Conservation (phyloP, 2,113 vertebrate genomes). For the Uropsilus gracilis region DNA sequence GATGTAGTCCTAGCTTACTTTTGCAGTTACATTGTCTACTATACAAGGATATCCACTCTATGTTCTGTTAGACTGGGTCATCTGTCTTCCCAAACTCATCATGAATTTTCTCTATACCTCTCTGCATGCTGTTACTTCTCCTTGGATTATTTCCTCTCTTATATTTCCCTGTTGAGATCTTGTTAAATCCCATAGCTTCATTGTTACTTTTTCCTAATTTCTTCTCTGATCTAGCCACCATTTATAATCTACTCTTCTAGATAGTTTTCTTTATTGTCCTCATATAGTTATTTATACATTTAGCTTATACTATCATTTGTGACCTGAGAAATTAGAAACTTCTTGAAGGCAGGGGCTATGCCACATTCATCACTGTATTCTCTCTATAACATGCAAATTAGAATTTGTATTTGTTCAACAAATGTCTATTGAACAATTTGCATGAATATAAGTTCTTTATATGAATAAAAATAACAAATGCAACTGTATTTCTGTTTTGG, state of each 20-base stretch:
- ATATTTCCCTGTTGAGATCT: background rate
- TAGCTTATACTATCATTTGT: background rate
- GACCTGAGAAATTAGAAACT: background rate
- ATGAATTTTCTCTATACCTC: background rate
- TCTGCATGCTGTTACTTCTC: background rate
- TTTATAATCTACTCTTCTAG: background rate
- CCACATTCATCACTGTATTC: background rate
- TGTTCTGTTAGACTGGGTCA: background rate
- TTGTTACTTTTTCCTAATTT: background rate
- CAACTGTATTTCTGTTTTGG: background rate
- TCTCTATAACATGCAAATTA: background rate
- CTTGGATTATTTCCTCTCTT: background rate
- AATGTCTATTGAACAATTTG: background rate
- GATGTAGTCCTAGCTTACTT: background rate
- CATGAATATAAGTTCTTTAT: background rate
- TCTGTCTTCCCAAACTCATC: background rate
- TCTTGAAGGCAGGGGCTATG: background rate
- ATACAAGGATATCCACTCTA: background rate
- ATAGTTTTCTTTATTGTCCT: background rate
- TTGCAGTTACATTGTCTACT: slow-evolving; percentile 11
- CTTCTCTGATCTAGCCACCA: background rate
- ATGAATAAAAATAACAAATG: slow-evolving; percentile 5
- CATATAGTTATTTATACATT: background rate
- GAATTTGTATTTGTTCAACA: background rate
- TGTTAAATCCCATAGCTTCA: background rate